phyloP scores from a whole-genome alignment of 2,113 vertebrate genomes.

The Eptatretus burgeri region DNA sequence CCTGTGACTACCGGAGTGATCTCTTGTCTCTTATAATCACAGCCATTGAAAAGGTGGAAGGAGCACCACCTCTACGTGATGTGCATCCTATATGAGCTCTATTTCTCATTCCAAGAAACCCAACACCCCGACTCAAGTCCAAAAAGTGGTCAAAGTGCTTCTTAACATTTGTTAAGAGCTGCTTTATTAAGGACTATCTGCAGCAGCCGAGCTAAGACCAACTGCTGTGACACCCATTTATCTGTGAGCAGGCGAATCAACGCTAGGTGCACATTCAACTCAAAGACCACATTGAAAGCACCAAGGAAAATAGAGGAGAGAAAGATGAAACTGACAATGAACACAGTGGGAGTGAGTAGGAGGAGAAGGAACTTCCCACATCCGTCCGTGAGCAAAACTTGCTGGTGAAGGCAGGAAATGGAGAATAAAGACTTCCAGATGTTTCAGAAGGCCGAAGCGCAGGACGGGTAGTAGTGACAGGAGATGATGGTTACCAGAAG shows the following conservation, averaged over 20 bases:
- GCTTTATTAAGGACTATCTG: slow-evolving; percentile 76
- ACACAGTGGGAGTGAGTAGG: too few relatives aligned
- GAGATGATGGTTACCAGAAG: too few relatives aligned
- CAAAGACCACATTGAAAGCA: slow-evolving; percentile 94
- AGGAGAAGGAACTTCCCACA: too few relatives aligned
- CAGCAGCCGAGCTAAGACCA: slow-evolving; percentile 81
- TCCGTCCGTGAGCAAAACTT: too few relatives aligned
- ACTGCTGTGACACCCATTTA: slow-evolving; percentile 84
- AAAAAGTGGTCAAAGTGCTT: slow-evolving; percentile 99
- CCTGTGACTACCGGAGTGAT: too few relatives aligned
- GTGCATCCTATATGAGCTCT: slow-evolving; percentile 98
- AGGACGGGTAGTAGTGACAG: too few relatives aligned
- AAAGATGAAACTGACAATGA: slow-evolving; percentile 24
- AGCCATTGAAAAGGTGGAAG: too few relatives aligned
- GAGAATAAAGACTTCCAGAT: too few relatives aligned
- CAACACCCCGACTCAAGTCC: slow-evolving; percentile 72
- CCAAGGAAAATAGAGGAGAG: slow-evolving; percentile 87
- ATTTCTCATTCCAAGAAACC: slow-evolving; percentile 90
- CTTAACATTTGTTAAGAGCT: slow-evolving; percentile 89
- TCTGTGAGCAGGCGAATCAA: slow-evolving; percentile 76
- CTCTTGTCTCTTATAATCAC: too few relatives aligned
- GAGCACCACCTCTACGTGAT: slow-evolving; percentile 56
- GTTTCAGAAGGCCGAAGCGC: too few relatives aligned
- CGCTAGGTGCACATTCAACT: slow-evolving; percentile 94
- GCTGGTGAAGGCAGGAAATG: too few relatives aligned